phyloP scores from a whole-genome alignment of 2,888 invertebrate species.

The Bombylius discolor region DNA sequence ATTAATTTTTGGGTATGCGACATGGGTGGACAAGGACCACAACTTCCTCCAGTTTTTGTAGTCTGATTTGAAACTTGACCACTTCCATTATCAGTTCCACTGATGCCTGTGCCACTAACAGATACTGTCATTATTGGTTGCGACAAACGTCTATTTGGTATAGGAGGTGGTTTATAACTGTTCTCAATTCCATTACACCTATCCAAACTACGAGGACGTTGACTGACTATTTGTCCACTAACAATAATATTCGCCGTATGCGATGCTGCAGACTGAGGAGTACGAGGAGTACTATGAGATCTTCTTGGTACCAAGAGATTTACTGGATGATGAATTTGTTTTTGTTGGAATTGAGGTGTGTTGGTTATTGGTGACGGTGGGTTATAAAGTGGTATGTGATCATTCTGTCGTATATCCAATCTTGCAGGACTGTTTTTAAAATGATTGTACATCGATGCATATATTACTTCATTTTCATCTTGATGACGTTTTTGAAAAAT shows the following conservation, averaged over 20 bases:
- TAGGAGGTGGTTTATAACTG: conserved; percentile 29
- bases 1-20: conserved; percentile 9
- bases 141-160: conserved; percentile 26
- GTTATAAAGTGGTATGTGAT: conserved; percentile 15
- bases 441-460: conserved; percentile 31
- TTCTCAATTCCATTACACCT: conserved; percentile 27
- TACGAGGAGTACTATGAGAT: conserved; percentile 34
- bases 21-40: conserved; percentile 7
- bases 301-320: conserved; percentile 30
- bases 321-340: conserved; percentile 6
- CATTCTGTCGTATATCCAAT: conserved; percentile 11
- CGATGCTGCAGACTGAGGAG: conserved; percentile 12
- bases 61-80: conserved; percentile 7
- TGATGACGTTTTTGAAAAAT: conserved; percentile 4
- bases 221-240: conserved; percentile 15
- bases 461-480: conserved; percentile 29
- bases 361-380: conserved; percentile 15
- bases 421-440: conserved; percentile 29
- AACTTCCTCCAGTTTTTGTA: conserved; percentile 11
- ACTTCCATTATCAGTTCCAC: neutral
- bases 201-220: conserved; percentile 33
- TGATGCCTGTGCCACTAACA: neutral
- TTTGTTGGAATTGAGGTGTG: neutral
- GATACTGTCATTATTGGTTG: conserved; percentile 11
- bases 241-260: conserved; percentile 9